phyloP scores from a whole-genome alignment of 2,113 vertebrate genomes.

The Menura novaehollandiae region DNA sequence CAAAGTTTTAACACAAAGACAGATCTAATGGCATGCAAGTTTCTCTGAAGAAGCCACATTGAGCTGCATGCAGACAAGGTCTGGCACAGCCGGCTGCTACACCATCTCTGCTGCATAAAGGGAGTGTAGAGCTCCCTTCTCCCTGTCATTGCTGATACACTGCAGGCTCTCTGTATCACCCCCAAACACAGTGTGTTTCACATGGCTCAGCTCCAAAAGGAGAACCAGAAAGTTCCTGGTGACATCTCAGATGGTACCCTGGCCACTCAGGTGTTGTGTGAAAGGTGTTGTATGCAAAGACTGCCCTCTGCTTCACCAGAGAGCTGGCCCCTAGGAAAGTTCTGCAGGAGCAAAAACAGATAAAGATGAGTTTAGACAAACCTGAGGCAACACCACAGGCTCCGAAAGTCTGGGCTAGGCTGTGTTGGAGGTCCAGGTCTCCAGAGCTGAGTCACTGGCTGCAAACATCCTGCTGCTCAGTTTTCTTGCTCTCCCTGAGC shows the following conservation, averaged over 20 bases:
- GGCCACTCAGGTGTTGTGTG: background rate
- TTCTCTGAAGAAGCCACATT: background rate
- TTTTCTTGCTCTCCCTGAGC: background rate
- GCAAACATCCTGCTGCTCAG: background rate
- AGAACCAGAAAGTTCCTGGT: background rate
- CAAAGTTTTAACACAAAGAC: background rate
- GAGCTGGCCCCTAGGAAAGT: background rate
- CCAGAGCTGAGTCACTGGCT: background rate
- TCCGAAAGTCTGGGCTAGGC: background rate
- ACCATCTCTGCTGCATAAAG: background rate
- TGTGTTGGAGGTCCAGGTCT: background rate
- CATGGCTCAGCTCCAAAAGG: background rate
- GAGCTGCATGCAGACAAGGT: background rate
- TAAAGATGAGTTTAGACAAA: background rate
- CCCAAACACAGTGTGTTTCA: background rate
- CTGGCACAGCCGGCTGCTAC: background rate
- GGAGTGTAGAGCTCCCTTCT: background rate
- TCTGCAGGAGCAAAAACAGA: background rate
- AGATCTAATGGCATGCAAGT: background rate
- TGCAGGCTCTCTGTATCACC: fast-evolving
- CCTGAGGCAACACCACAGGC: background rate
- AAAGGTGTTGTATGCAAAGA: background rate
- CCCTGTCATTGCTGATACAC: background rate
- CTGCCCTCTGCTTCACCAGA: background rate
- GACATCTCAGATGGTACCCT: background rate